Base-by-base conservation (phyloP, 1,140 invertebrate genomes). In the Nephotettix cincticeps region DNA sequence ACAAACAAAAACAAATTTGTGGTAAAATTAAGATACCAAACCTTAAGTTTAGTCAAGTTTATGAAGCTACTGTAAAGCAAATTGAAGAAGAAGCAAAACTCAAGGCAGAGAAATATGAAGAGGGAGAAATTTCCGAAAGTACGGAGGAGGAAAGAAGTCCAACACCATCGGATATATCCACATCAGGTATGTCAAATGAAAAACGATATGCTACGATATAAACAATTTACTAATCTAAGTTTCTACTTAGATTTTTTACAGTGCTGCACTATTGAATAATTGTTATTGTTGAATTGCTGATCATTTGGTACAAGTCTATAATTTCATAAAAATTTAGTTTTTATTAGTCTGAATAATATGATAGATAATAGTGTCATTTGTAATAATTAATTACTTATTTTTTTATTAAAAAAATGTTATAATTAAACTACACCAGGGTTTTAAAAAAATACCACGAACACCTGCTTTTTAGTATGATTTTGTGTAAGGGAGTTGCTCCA, bases 1-100 rank as follows among this genome's bases (percentile, higher is more conserved):
- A 83, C 72, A 82, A 81, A 75, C 19, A 76, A 61, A 84, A 81
- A 72, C 76, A 73, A 63, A 70, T 69, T 51, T 45, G 63, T 25
- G 81, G 79, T 21, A 84, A 83, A 78, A 85, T 85, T 76, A 80
- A 86, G 73, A 88, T 89, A 73, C 88, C 89, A 76, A 87, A 89
- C 78, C 81, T 90, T 21, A 89, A 89, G 75, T 86, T 88, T 63
- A 89, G 88, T 81, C 76, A 83, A 43, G 86, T 90, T 23, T 90
- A 86, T 79, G 87, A 87, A 76, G 86, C 87, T 72, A 86, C 86
- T 23, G 85, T 89, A 0, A 87, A 87, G 76, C 84, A 87, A 77
- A 86, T 86, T 43, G 88, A 90, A 78, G 86, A 87, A 74, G 85
- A 88, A 75, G 84, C 86, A 61, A 85, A 85, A 71, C 84, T 83